These are phyloP conservation scores for Ceratoteleas bidentatus DNA, from an alignment of 1,140 invertebrate species.

Conservation along the genomic window DNA sequence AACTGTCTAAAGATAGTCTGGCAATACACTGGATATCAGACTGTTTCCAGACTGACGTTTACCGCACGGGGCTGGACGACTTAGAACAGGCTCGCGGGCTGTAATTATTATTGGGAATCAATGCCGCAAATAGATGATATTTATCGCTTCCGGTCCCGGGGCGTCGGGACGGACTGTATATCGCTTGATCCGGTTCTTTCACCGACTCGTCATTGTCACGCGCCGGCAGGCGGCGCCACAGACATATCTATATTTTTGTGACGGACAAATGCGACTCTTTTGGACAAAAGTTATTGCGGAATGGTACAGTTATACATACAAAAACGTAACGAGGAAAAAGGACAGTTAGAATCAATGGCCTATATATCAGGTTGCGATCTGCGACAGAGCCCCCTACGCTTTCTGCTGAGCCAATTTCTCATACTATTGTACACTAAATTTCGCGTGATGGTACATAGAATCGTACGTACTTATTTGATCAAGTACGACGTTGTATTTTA, in stretches of 20 bases:
- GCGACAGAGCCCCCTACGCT: conserved; percentile 8
- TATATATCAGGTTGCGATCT: conserved; percentile 22
- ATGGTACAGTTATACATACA: too few relatives aligned
- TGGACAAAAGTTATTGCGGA: conserved; percentile 18
- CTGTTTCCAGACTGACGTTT: too few relatives aligned
- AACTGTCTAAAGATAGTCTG: too few relatives aligned
- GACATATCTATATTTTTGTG: conserved; percentile 64
- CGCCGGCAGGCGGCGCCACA: conserved; percentile 34
- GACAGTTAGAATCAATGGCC: conserved; percentile 47
- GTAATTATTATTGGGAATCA: conserved; percentile 57
- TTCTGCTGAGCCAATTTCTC: not conserved
- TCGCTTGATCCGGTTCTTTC: conserved; percentile 47
- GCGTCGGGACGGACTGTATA: conserved; percentile 42
- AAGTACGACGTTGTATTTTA: too few relatives aligned
- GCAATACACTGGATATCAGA: too few relatives aligned
- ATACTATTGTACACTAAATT: too few relatives aligned
- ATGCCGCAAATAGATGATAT: conserved; percentile 28
- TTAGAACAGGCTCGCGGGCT: conserved; percentile 24
- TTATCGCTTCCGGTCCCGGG: conserved; percentile 36
- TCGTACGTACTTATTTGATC: too few relatives aligned
- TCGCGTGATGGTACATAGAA: too few relatives aligned
- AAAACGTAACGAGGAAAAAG: conserved; percentile 14
- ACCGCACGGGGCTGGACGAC: conserved; percentile 4
- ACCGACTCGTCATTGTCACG: conserved; percentile 46
- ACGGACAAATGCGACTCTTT: conserved; percentile 49